Evolutionary conservation across 2,888 invertebrate species (phyloP), one percentile per base, ranked within the genome.

Genomic region (Lepidocyrtoides sp.): DNA sequence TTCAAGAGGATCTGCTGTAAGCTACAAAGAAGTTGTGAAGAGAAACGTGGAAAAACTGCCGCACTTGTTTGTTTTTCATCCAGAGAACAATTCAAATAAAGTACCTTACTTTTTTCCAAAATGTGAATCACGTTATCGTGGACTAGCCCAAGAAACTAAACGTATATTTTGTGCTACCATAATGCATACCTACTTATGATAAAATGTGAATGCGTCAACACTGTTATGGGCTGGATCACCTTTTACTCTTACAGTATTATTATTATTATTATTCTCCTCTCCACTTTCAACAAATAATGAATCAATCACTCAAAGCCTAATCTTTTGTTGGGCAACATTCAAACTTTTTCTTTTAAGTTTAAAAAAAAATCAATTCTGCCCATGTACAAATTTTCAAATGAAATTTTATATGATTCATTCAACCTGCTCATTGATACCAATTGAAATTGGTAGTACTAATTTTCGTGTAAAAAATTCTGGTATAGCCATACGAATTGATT

Each of bases 1-100:
- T 32, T 69, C 26, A 63, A 63, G 26, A 63, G 63, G 26, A 63
- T 63, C 63, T 63, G 29, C 5, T 17, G 26, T n/a, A n/a, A 57
- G 14, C 4, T 5, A 57, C 57, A 17, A 17, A 17, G 57, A 57
- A 36, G 17, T 12, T 8, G 2, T 26, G 17, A 36, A 69, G 69
- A 32, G n/a, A 63, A 63, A 17, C n/a, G 75, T 75, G 75, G 12
- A 75, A 72, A 75, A 69, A 32, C 36, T 36, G 32, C 36, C 69
- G 36, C 75, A 44, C 48, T 51, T 87, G 79, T 87, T 87, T 87
- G 87, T 87, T 87, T 86, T 87, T 60, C 77, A 77, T 60, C 10
- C 29, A 79, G 79, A 87, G 66, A 77, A 87, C 79, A 87, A 79
- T 63, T 77, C 87, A 79, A 79, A 60, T 36, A 66, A 79, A 79